Evolutionary conservation across 1,140 invertebrate species (phyloP), one percentile per base, ranked within the genome.

Genomic region (Trachymyrmex septentrionalis): DNA sequence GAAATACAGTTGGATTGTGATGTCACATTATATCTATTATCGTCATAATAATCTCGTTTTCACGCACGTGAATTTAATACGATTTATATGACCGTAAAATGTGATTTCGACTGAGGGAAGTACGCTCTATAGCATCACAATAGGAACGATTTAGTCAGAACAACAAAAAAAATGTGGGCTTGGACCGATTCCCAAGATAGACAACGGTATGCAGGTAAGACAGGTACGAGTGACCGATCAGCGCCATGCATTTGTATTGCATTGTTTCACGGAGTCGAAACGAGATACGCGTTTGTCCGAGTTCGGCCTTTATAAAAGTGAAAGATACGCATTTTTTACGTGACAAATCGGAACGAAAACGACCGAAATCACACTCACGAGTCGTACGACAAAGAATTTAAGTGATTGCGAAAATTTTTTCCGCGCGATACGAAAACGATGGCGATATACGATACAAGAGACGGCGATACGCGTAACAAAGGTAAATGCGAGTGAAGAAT

Each of bases 241-340:
- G 77, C 87, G 89, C 84, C 91, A 76, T 85, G 34, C 86, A 64
- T 90, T 91, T 92, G 90, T 90, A 85, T 91, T 81, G 88, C 91
- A 92, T 92, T 92, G 91, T 89, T 91, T 91, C 91, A 92, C 91
- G 91, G 85, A 87, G 69, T 66, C 63, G 38, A 61, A 61, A 77
- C 30, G 73, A 91, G 88, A 91, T 90, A 90, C 78, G 84, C 84
- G 84, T 87, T 88, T 61, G 81, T 61, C 48, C 38, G 38, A 48
- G 24, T 14, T 30, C 24, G 67, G 30, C 38, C 50, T 75, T 84
- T 71, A 57, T 48, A 84, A 75, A 84, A 84, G 14, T n/a, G 57
- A 61, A 73, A 84, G 69, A 84, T 84, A 75, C 55, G 69, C 27
- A 50, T 44, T 78, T 69, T 69, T 30, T 67, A 66, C 75, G 72